phyloP scores from a whole-genome alignment of 2,888 invertebrate genomes.

The Hymenopus coronatus region DNA sequence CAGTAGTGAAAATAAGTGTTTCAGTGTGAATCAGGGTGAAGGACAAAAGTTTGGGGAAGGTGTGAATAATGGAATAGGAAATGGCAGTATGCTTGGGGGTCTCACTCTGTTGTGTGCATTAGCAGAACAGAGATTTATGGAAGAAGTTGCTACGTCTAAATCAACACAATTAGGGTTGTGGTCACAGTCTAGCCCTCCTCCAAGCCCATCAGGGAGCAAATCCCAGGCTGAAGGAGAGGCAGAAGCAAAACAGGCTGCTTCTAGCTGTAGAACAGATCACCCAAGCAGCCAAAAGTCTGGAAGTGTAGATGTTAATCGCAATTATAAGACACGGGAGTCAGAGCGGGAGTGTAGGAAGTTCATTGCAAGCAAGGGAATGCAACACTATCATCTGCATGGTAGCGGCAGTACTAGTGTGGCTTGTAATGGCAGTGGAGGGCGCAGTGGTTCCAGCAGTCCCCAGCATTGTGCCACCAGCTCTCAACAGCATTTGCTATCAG shows the following conservation, averaged over 20 bases:
- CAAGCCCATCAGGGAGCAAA: not conserved
- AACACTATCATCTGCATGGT: constrained; percentile 34
- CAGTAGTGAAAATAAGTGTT: not conserved
- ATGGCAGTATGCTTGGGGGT: constrained; percentile 38
- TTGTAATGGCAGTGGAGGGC: not conserved
- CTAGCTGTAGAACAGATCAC: not conserved
- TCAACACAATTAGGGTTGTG: not conserved
- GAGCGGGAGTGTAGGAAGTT: constrained; percentile 42
- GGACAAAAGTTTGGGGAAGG: not conserved
- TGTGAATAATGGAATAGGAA: not conserved
- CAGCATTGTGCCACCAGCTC: constrained; percentile 12
- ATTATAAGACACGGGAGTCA: constrained; percentile 39
- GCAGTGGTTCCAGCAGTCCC: constrained; percentile 30
- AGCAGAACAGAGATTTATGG: constrained; percentile 79
- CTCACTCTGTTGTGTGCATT: constrained; percentile 77
- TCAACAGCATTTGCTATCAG: not conserved
- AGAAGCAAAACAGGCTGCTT: constrained; percentile 23
- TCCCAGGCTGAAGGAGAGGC: not conserved
- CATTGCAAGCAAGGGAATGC: constrained; percentile 43
- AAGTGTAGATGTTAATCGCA: constrained; percentile 37
- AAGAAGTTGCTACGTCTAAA: constrained; percentile 57
- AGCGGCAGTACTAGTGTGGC: not conserved
- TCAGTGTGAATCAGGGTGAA: not conserved
- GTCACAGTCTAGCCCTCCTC: not conserved
- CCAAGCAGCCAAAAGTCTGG: not conserved